Conservation (phyloP, 92 coral and sea anemone genomes). For the Porites rus region DNA sequence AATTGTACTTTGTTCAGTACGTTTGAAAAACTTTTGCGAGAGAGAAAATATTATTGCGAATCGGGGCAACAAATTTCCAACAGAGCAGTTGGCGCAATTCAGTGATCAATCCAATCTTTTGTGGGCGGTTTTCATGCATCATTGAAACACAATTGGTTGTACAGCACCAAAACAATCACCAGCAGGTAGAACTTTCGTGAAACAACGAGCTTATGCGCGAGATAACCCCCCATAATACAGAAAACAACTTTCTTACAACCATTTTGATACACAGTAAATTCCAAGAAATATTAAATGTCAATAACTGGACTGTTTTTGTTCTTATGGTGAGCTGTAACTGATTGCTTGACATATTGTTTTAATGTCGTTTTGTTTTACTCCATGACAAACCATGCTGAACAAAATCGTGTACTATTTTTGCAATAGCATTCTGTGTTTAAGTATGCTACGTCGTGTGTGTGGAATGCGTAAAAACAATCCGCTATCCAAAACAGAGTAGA, state of each 20-base stretch:
- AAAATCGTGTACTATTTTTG: not conserved
- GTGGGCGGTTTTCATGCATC: not conserved
- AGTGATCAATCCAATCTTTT: not conserved
- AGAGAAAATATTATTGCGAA: not conserved
- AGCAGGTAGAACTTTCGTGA: slow-evolving; percentile 34
- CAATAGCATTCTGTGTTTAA: too few species aligned
- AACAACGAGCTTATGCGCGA: not conserved
- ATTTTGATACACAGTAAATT: not conserved
- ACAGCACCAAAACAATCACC: not conserved
- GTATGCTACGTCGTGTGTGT: too few species aligned
- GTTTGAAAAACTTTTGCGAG: not conserved
- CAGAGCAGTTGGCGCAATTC: not conserved
- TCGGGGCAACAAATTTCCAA: not conserved
- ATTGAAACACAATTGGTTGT: not conserved
- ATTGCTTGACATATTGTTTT: not conserved
- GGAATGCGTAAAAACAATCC: too few species aligned
- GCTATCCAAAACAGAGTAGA: too few species aligned
- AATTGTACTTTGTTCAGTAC: not conserved
- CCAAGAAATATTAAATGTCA: not conserved
- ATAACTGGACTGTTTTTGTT: not conserved
- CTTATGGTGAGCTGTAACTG: too few species aligned
- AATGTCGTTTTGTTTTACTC: not conserved
- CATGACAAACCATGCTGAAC: not conserved
- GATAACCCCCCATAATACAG: not conserved
- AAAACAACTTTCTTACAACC: not conserved